phyloP scores from a whole-genome alignment of 2,113 vertebrate genomes.

The Archilochus colubris region DNA sequence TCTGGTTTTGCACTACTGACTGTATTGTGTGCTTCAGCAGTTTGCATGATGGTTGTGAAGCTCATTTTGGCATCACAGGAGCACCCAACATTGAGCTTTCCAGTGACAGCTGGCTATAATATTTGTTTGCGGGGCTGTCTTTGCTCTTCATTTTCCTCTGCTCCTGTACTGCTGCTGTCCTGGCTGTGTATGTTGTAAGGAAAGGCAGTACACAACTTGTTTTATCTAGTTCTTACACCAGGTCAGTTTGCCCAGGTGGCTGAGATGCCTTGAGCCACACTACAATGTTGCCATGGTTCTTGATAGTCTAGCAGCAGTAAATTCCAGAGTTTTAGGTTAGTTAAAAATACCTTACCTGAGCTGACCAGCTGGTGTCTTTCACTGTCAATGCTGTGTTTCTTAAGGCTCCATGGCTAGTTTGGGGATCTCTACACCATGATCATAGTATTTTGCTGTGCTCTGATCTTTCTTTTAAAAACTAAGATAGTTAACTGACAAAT shows the following conservation, averaged over 20 bases:
- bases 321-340: neutral
- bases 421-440: neutral
- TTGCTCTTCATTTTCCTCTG: neutral
- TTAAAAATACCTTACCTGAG: neutral
- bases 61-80: neutral
- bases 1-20: neutral
- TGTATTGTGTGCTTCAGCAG: neutral
- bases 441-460: neutral
- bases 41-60: neutral
- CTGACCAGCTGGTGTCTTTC: neutral
- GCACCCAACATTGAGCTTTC: neutral
- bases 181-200: neutral
- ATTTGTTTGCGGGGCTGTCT: neutral
- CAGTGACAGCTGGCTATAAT: neutral
- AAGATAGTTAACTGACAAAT: neutral
- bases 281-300: neutral
- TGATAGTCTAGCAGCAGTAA: neutral
- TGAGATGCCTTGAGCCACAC: accelerated
- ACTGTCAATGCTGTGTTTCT: neutral
- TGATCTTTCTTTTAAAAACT: neutral
- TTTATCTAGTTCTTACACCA: neutral
- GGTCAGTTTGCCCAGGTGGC: neutral
- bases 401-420: neutral
- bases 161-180: neutral
- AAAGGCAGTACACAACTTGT: neutral